These are phyloP conservation scores for Cynopterus brachyotis DNA, from an alignment of 2,113 vertebrate genomes.

Conservation along the genomic window DNA sequence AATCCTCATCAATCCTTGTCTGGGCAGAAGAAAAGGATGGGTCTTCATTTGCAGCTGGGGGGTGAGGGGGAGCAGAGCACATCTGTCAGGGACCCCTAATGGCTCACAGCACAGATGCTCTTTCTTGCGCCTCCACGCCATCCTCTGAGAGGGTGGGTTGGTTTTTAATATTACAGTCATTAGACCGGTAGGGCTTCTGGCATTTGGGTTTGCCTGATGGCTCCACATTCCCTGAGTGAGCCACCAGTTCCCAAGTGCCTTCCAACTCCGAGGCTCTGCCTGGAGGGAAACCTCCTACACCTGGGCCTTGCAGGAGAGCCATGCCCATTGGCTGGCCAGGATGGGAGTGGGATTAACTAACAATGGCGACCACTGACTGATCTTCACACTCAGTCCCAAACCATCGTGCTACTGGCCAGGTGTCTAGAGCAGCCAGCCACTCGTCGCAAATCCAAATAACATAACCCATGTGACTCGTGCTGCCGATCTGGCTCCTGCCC, in stretches of 20 bases:
- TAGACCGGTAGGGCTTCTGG: slow-evolving; percentile 61
- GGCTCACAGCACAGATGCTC: slow-evolving; percentile 84
- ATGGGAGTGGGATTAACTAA: not conserved
- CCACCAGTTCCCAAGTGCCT: not conserved
- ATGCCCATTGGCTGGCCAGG: not conserved
- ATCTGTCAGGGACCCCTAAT: slow-evolving; percentile 87
- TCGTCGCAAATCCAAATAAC: not conserved
- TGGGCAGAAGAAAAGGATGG: slow-evolving; percentile 82
- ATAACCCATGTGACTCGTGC: not conserved
- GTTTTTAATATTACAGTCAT: slow-evolving; percentile 51
- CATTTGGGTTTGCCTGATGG: slow-evolving; percentile 61
- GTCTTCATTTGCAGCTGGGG: slow-evolving; percentile 84
- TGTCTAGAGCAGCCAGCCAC: not conserved
- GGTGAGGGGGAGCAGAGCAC: slow-evolving; percentile 76
- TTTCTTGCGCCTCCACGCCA: slow-evolving; percentile 65
- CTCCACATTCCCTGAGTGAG: slow-evolving; percentile 50
- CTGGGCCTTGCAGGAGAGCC: not conserved
- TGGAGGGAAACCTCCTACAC: not conserved
- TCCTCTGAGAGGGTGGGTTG: slow-evolving; percentile 54
- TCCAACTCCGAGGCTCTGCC: not conserved
- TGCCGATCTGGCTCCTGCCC: not conserved
- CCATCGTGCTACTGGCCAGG: fast-evolving
- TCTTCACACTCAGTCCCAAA: not conserved
- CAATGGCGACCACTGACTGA: not conserved
- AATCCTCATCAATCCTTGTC: slow-evolving; percentile 90